These are phyloP conservation scores for Microtus pennsylvanicus DNA, from an alignment of 2,113 vertebrate genomes.

Conservation along the genomic window DNA sequence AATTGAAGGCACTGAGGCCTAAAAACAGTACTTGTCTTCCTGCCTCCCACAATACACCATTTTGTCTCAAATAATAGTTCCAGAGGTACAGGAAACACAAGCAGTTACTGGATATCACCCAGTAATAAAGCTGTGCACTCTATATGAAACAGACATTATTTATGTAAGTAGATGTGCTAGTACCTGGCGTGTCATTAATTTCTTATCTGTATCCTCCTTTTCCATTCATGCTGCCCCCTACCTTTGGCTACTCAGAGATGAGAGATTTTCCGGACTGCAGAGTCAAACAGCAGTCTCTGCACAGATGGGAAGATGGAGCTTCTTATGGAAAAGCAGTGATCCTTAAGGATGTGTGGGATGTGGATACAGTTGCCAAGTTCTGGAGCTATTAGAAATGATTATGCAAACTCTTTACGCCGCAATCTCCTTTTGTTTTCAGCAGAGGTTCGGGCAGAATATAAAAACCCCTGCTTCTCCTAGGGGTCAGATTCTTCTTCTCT, in stretches of 20 bases:
- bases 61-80: constrained; percentile 23
- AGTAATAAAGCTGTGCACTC: background rate
- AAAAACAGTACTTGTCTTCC: background rate
- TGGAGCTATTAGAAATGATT: background rate
- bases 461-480: background rate
- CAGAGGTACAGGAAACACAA: background rate
- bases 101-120: background rate
- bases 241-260: background rate
- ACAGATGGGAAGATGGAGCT: background rate
- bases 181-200: background rate
- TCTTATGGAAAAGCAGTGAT: background rate
- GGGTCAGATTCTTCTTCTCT: background rate
- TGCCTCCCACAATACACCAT: background rate
- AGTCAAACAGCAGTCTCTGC: background rate
- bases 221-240: background rate
- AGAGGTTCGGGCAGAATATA: background rate
- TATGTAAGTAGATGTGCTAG: background rate
- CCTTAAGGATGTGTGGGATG: background rate
- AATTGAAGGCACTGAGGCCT: background rate
- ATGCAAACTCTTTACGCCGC: background rate
- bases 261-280: background rate
- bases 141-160: background rate
- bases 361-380: background rate
- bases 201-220: background rate
- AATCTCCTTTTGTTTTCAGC: background rate